These are phyloP conservation scores for Euthynnus affinis DNA, from an alignment of 2,797 vertebrate genomes.

Conservation along the genomic window DNA sequence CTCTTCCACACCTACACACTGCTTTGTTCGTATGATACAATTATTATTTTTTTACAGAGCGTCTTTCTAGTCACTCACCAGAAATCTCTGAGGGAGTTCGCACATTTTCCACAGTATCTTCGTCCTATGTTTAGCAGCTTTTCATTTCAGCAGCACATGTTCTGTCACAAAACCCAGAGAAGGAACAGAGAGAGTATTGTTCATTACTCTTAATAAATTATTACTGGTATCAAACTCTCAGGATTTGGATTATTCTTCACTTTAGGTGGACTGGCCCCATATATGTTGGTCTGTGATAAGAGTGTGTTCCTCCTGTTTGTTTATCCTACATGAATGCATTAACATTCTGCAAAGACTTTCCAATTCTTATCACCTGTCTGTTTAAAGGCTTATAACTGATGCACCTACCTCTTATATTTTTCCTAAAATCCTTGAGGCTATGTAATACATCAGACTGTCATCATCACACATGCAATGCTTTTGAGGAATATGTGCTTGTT, in stretches of 20 bases:
- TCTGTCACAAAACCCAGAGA: conserved; percentile 30
- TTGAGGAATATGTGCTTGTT: neutral
- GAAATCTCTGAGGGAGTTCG: conserved; percentile 45
- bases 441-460: neutral
- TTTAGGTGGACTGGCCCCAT: neutral
- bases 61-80: conserved; percentile 45
- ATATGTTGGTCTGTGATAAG: conserved; percentile 14
- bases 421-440: neutral
- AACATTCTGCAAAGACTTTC: conserved; percentile 24
- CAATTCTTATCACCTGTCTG: neutral
- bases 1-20: conserved; percentile 53
- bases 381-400: too few species aligned
- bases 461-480: conserved; percentile 1
- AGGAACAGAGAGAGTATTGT: neutral
- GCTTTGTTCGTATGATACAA: conserved; percentile 61
- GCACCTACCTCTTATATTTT: neutral
- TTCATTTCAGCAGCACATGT: conserved; percentile 54
- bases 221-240: neutral
- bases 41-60: conserved; percentile 19
- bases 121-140: conserved; percentile 63
- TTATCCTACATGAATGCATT: conserved; percentile 25
- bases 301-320: conserved; percentile 16
- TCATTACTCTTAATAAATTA: conserved; percentile 7
- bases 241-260: conserved; percentile 16
- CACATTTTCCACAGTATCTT: conserved; percentile 51